Percentiles rank a stretch among this genome's conserved stretches.
These are phyloP conservation scores for Kryptolebias marmoratus DNA, from an alignment of 2,113 vertebrate species.

Conservation along the genomic window DNA sequence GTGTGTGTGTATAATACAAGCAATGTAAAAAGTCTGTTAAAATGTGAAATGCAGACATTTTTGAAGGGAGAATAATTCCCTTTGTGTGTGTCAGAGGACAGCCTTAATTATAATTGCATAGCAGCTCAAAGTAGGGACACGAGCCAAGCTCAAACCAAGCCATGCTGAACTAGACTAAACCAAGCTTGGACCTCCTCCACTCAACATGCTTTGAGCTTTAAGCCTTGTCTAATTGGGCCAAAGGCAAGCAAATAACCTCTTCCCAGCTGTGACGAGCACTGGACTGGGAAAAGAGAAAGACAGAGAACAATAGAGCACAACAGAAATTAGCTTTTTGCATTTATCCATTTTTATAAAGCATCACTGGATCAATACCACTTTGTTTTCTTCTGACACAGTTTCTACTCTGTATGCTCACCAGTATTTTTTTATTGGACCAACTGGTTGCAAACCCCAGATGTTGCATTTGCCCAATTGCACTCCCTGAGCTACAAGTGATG, in stretches of 20 bases:
- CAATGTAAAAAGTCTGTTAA: constrained; percentile 35
- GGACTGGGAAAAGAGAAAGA: constrained; percentile 62
- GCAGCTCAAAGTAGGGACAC: constrained; percentile 67
- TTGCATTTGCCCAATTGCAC: constrained; percentile 47
- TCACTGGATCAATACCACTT: constrained; percentile 64
- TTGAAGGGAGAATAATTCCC: constrained; percentile 52
- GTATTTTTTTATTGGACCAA: constrained; percentile 50
- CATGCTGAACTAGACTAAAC: constrained; percentile 77
- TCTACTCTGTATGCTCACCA: constrained; percentile 43
- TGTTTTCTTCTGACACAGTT: constrained; percentile 35
- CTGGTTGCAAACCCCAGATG: constrained; percentile 60
- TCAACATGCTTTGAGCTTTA: constrained; percentile 73
- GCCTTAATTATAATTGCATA: constrained; percentile 77
- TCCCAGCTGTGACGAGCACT: constrained; percentile 71
- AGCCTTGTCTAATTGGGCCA: constrained; percentile 79
- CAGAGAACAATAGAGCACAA: constrained; percentile 24
- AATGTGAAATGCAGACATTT: constrained; percentile 54
- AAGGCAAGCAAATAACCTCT: constrained; percentile 68
- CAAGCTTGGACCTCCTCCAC: constrained; percentile 64
- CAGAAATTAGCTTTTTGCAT: constrained; percentile 18
- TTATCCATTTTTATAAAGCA: constrained; percentile 57
- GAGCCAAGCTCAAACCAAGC: constrained; percentile 67
- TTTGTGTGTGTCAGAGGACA: constrained; percentile 68
- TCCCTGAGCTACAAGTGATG: constrained; percentile 61
- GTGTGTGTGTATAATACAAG: constrained; percentile 36